phyloP scores from a whole-genome alignment of 2,797 vertebrate genomes.

The Echeneis naucrates region DNA sequence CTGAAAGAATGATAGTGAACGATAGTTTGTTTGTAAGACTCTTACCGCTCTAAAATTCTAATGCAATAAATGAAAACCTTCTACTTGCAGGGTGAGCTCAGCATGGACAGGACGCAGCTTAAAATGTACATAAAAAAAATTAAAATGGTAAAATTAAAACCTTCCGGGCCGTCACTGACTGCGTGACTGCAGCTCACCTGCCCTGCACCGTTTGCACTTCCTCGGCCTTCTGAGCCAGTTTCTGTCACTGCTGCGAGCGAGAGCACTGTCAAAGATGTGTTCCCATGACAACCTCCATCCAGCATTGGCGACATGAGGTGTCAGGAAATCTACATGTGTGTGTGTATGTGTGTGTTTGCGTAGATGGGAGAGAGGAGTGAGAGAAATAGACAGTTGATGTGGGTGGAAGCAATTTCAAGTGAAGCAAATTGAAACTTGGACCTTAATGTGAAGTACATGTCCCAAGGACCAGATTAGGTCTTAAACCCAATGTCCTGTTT shows the following conservation, averaged over 20 bases:
- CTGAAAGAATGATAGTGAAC: too few species aligned
- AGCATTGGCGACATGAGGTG: slow-evolving; percentile 47
- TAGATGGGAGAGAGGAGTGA: slow-evolving; percentile 5
- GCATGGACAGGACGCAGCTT: too few species aligned
- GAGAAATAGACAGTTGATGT: slow-evolving; percentile 24
- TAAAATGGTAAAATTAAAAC: neutral
- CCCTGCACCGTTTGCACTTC: slow-evolving; percentile 15
- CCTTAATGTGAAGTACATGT: slow-evolving; percentile 23
- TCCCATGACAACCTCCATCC: slow-evolving; percentile 77
- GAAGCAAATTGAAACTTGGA: slow-evolving; percentile 20
- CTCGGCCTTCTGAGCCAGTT: slow-evolving; percentile 43
- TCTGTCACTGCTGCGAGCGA: slow-evolving; percentile 44
- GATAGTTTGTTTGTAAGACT: too few species aligned
- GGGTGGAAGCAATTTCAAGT: slow-evolving; percentile 36
- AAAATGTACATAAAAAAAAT: neutral
- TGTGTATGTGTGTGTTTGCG: slow-evolving; percentile 18
- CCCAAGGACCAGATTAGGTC: neutral
- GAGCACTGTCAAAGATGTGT: slow-evolving; percentile 70
- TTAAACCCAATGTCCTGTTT: neutral
- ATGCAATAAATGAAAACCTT: neutral
- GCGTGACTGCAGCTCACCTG: neutral
- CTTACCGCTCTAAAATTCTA: too few species aligned
- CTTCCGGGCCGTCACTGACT: too few species aligned
- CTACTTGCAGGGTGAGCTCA: too few species aligned
- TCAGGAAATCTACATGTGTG: slow-evolving; percentile 40